Evolutionary conservation across 2,888 invertebrate species (phyloP), one percentile per base, ranked within the genome.

Genomic region (Lacanobia wlatinum): DNA sequence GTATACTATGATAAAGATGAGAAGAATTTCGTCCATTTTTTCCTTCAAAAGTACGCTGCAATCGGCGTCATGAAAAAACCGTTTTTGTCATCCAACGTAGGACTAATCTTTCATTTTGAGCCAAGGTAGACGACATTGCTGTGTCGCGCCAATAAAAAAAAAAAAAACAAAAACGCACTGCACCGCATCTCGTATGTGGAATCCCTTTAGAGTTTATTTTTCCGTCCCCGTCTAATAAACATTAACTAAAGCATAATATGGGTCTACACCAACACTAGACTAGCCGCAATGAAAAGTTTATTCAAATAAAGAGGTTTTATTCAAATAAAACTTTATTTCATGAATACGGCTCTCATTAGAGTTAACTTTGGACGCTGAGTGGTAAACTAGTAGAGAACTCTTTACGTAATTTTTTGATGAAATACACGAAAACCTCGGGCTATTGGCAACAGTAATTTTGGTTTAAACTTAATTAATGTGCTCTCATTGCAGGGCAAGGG

Each of bases 271-370:
- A 76, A 69, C 69, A 71, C 76, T 75, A 68, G 59, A 63, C 63
- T 60, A 14, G 34, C 52, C 40, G 62, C 71, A 63, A 40, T 82
- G 63, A 82, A 82, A 82, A 79, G 59, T 82, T 77, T 52, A 65
- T 69, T 62, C 23, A 74, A 72, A 72, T 72, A 55, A 53, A 78
- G 58, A 53, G 48, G 56, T 2, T 71, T 62, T 50, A 80, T 58
- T 56, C 34, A 56, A 63, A 77, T 79, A 64, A 76, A 71, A 82
- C 82, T 59, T 79, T 53, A 71, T 82, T 82, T 77, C 61, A 82
- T 82, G 78, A 82, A 79, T 70, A 63, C 66, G 55, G 16, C 65
- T 81, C 78, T 79, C 82, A 71, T 79, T 79, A 77, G 23, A 71
- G 63, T 66, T 28, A 70, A 81, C 66, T 81, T 70, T 60, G 9